These are phyloP conservation scores for Steromphala cineraria DNA, from an alignment of 2,888 invertebrate species.

Conservation along the genomic window DNA sequence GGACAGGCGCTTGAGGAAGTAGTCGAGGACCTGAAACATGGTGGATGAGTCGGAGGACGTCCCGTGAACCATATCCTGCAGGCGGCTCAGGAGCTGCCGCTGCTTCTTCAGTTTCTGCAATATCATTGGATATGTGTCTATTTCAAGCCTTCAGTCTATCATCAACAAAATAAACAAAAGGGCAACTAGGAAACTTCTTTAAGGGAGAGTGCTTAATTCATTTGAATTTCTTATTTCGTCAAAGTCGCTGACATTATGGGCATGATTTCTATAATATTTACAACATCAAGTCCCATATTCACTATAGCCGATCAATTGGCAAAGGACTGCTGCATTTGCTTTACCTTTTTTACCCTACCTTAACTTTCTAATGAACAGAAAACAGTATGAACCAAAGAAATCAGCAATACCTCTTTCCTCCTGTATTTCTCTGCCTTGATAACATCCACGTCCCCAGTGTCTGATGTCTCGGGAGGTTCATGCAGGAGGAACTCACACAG, in stretches of 20 bases:
- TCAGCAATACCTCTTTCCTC: conserved; percentile 59
- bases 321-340: too few species aligned
- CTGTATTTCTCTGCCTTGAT: conserved; percentile 74
- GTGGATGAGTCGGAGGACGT: conserved; percentile 76
- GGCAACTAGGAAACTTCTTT: too few species aligned
- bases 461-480: conserved; percentile 63
- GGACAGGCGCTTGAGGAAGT: conserved; percentile 89
- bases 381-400: too few species aligned
- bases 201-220: too few species aligned
- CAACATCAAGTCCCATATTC: too few species aligned
- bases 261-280: too few species aligned
- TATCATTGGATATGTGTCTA: not conserved
- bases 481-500: conserved; percentile 93
- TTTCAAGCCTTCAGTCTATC: too few species aligned
- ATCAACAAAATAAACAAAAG: too few species aligned
- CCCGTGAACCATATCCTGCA: conserved; percentile 80
- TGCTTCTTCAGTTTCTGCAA: conserved; percentile 83
- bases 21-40: conserved; percentile 90
- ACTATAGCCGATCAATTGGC: too few species aligned
- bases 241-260: too few species aligned
- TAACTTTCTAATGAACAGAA: too few species aligned
- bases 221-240: not conserved
- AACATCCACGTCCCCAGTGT: conserved; percentile 78
- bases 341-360: too few species aligned
- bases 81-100: conserved; percentile 83